Conservation (phyloP, 2,888 invertebrate species). For the Blera fallax region DNA sequence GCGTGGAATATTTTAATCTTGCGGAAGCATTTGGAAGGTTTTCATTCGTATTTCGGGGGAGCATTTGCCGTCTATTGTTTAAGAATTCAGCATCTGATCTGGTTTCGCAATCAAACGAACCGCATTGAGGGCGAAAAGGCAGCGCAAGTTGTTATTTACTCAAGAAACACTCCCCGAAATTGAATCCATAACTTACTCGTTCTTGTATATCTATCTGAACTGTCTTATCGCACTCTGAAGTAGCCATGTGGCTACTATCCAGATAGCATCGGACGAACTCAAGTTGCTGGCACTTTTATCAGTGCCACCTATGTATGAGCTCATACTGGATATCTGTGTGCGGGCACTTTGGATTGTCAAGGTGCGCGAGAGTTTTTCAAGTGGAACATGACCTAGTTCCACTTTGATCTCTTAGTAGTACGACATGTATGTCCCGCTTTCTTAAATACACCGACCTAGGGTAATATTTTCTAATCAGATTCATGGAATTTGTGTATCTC, state of each 20-base stretch:
- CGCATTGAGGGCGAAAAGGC: not conserved
- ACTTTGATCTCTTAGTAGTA: not conserved
- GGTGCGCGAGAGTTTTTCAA: conserved; percentile 12
- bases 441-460: conserved; percentile 25
- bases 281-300: not conserved
- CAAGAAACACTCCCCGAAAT: not conserved
- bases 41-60: not conserved
- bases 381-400: conserved; percentile 35
- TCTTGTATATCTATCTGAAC: not conserved
- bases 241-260: conserved; percentile 32
- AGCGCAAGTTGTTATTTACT: not conserved
- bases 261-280: conserved; percentile 14
- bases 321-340: not conserved
- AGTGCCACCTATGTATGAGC: not conserved
- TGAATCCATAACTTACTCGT: not conserved
- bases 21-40: not conserved
- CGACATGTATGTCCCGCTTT: not conserved
- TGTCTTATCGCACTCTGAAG: conserved; percentile 29
- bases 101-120: not conserved
- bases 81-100: too few relatives aligned
- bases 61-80: too few relatives aligned
- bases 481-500: not conserved
- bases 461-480: conserved; percentile 44
- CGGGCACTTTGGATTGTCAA: conserved; percentile 5
- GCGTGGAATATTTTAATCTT: too few relatives aligned